Evolutionary conservation across 2,113 vertebrate genomes (phyloP).

Genomic region (Hassar affinis): DNA sequence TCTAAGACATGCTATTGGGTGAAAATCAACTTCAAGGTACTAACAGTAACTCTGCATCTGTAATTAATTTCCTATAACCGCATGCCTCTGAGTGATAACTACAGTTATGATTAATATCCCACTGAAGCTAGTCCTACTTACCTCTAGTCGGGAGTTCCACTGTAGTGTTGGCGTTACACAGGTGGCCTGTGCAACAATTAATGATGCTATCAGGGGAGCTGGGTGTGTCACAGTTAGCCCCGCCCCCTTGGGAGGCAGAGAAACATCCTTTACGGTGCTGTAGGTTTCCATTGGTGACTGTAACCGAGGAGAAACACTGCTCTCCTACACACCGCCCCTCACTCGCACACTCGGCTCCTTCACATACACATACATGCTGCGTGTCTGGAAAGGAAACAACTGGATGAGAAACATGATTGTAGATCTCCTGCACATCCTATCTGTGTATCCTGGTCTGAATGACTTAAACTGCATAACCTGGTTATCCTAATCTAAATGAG

Average conservation of each 20-base stretch:
- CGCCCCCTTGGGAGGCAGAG: conserved; percentile 85
- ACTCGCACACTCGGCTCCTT: conserved; percentile 80
- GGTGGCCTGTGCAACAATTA: conserved; percentile 92
- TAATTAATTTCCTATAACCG: neutral
- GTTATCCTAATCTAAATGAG: neutral
- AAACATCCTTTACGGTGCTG: conserved; percentile 94
- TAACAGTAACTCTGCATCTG: neutral
- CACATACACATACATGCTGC: conserved; percentile 86
- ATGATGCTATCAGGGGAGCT: conserved; percentile 83
- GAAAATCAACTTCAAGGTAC: neutral
- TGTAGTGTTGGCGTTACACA: conserved; percentile 95
- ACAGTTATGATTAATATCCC: neutral
- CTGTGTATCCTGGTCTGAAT: neutral
- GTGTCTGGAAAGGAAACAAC: conserved; percentile 69
- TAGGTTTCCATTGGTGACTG: conserved; percentile 78
- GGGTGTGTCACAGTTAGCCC: conserved; percentile 87
- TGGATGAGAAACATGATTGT: neutral
- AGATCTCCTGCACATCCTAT: neutral
- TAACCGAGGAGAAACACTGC: conserved; percentile 90
- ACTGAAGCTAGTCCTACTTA: conserved; percentile 50
- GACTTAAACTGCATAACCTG: neutral
- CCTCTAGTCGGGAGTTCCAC: conserved; percentile 83
- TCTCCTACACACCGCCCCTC: conserved; percentile 84
- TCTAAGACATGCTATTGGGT: neutral
- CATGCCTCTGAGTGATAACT: neutral